Conservation (phyloP, 2,797 vertebrate species). For the Xerus rutilus region DNA sequence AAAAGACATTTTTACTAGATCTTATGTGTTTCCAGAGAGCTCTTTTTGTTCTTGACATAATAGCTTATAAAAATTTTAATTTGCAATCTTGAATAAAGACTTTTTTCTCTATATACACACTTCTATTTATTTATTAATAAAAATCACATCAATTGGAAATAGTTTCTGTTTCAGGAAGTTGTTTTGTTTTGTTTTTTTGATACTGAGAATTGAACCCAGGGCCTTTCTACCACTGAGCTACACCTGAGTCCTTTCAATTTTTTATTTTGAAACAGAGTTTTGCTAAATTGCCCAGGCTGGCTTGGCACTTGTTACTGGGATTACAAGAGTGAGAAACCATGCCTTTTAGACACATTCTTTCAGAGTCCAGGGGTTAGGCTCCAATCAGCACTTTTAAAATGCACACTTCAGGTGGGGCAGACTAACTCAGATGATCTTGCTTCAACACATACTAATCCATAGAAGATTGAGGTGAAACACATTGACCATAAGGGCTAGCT, state of each 20-base stretch:
- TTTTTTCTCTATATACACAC: background rate
- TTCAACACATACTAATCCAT: background rate
- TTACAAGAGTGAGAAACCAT: too few relatives aligned
- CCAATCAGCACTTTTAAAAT: background rate
- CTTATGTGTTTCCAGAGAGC: background rate
- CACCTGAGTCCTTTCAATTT: too few relatives aligned
- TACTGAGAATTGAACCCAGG: too few relatives aligned
- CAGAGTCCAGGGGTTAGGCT: background rate
- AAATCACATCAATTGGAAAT: constrained; percentile 32
- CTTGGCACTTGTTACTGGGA: too few relatives aligned
- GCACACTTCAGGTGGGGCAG: background rate
- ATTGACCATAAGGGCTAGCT: background rate
- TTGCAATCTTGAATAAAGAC: constrained; percentile 2
- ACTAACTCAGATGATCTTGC: background rate
- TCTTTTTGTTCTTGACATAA: background rate
- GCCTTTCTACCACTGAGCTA: too few relatives aligned
- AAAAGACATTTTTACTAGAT: constrained; percentile 7
- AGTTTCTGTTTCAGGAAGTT: background rate
- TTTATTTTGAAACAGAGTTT: too few relatives aligned
- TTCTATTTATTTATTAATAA: constrained; percentile 32
- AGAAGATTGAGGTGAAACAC: background rate
- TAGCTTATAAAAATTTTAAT: background rate
- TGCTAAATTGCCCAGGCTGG: too few relatives aligned
- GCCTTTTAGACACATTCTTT: background rate
- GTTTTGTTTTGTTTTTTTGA: too few relatives aligned